Conservation (phyloP, 2,797 vertebrate species). For the Gymnoscopelus braueri region DNA sequence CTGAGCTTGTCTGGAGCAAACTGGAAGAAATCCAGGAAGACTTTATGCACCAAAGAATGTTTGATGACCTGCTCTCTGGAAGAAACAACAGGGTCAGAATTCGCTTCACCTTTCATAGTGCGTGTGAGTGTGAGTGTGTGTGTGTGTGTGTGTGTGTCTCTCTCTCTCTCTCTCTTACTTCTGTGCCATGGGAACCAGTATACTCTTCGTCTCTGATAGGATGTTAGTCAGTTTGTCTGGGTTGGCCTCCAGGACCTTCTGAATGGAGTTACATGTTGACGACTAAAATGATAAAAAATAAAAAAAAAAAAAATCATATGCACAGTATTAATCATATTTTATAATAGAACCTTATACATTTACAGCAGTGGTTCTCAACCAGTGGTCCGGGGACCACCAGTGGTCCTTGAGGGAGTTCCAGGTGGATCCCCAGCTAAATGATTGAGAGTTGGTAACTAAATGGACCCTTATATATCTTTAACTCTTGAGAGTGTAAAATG, state of each 20-base stretch:
- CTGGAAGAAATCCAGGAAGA: constrained; percentile 94
- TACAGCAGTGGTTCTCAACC: too few species aligned
- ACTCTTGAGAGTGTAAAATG: too few species aligned
- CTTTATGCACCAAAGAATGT: constrained; percentile 96
- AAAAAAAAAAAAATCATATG: not conserved
- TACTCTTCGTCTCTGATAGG: constrained; percentile 95
- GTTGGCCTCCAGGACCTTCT: constrained; percentile 85
- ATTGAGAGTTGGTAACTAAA: too few species aligned
- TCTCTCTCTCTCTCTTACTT: constrained; percentile 88
- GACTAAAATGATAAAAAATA: constrained; percentile 78
- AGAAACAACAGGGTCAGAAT: constrained; percentile 12
- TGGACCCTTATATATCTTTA: too few species aligned
- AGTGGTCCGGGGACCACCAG: too few species aligned
- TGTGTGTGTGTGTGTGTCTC: not conserved
- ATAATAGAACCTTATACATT: not conserved
- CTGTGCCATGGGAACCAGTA: constrained; percentile 92
- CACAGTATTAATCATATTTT: not conserved
- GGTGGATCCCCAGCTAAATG: too few species aligned
- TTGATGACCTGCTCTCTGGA: constrained; percentile 95
- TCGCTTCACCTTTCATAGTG: too few species aligned
- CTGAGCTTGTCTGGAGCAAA: constrained; percentile 84
- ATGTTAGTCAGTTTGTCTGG: constrained; percentile 87
- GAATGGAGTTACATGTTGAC: constrained; percentile 83
- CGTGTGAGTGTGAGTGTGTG: not conserved
- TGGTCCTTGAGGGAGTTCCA: too few species aligned